Percentiles rank a stretch among this genome's conserved stretches.
phyloP scores from a whole-genome alignment of 1,140 invertebrate genomes.

The Stegodyphus dumicola region DNA sequence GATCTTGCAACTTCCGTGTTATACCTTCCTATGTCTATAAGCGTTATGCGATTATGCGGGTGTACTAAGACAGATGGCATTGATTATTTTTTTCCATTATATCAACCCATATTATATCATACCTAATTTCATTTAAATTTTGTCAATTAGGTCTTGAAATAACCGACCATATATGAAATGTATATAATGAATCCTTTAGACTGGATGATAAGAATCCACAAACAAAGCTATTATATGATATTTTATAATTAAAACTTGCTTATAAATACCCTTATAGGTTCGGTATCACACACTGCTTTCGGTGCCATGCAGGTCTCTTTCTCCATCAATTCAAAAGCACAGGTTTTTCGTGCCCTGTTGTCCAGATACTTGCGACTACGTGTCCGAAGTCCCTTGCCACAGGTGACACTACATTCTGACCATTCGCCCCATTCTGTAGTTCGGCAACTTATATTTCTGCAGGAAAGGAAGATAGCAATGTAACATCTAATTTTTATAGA shows the following conservation, averaged over 20 bases:
- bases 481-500: background rate
- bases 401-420: slow-evolving; percentile 73
- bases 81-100: no score
- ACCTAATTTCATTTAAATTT: no score
- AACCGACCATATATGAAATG: no score
- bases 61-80: no score
- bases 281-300: slow-evolving; percentile 26
- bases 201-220: no score
- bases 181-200: no score
- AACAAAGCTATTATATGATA: no score
- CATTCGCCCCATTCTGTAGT: slow-evolving; percentile 72
- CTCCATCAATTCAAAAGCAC: slow-evolving; percentile 67
- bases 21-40: no score
- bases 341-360: slow-evolving; percentile 70
- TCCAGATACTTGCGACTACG: slow-evolving; percentile 71
- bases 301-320: slow-evolving; percentile 69
- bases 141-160: no score
- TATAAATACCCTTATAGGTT: background rate
- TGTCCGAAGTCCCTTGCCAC: slow-evolving; percentile 72
- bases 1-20: no score
- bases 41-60: no score
- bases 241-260: background rate
- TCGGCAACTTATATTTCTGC: slow-evolving; percentile 62
- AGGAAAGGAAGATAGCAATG: background rate
- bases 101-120: no score